Evolutionary conservation across 2,797 vertebrate species (phyloP), one percentile per base, ranked within the genome.

Genomic region (Scomberomorus guttatus): DNA sequence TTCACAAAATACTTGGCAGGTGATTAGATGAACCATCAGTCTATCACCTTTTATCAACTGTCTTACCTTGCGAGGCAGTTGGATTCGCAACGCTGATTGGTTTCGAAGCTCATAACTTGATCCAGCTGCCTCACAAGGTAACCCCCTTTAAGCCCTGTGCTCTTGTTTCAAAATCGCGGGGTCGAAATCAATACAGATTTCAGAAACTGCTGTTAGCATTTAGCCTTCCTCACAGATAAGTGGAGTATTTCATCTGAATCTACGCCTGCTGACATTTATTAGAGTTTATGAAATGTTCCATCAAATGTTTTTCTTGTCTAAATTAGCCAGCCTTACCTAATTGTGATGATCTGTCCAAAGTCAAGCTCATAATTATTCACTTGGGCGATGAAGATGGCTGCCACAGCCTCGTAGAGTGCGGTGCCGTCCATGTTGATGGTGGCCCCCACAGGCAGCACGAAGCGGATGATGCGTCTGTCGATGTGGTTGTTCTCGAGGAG

Each of bases 351-450:
- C 93, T 99, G 98, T 17, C 98, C 98, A 0, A 99, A 98, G 92
- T 99, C 98, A 32, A 99, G 96, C 85, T 99, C 98, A 0, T 98
- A 98, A 88, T 99, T 99, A 93, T 99, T 99, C 63, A 99, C 98
- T 91, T 99, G 98, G n/a, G 98, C 98, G 0, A 99, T 99, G 81
- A 99, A 99, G 89, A 99, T 99, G 89, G 98, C 98, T 0, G 98
- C 98, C 90, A 99, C 98, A 0, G 98, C 98, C 92, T 99, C 98
- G 0, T 99, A 99, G 51, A 99, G 96, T 0, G 98, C 98, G 0
- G 98, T 99, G 60, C 98, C 98, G 0, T 99, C 98, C 98, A 99
- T 99, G 89, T 99, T 99, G 93, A 99, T 99, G 67, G 98, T 99
- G 89, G 98, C 98, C 0, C 98, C 98, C 72, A 99, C 98, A 0